A percentile compares a stretch with the other conserved stretches of the same genome.
phyloP scores from a whole-genome alignment of 2,113 vertebrate genomes.

The Aptenodytes patagonicus region DNA sequence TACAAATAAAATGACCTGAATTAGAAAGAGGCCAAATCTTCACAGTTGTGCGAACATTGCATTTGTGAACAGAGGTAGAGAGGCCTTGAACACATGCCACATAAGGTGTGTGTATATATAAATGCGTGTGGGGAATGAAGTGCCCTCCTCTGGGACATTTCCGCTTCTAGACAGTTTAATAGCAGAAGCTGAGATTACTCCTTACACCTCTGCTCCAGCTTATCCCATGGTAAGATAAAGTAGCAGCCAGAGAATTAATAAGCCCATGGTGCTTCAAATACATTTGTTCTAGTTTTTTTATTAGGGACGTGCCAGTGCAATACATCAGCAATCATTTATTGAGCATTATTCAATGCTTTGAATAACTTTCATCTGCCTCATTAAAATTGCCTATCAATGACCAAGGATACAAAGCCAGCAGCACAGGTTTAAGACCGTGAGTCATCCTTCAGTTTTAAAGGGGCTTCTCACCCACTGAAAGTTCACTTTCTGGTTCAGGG shows the following conservation, averaged over 20 bases:
- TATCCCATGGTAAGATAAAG: not conserved
- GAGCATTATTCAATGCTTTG: slow-evolving; percentile 34
- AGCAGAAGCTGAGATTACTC: not conserved
- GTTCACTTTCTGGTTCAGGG: not conserved
- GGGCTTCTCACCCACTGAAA: not conserved
- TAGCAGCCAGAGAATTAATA: slow-evolving; percentile 23
- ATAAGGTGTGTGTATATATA: not conserved
- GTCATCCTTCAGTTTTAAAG: not conserved
- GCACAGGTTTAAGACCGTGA: not conserved
- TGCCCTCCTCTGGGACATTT: not conserved
- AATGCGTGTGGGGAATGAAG: not conserved
- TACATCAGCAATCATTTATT: slow-evolving; percentile 25
- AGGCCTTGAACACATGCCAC: not conserved
- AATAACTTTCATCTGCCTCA: slow-evolving; percentile 59
- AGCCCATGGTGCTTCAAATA: not conserved
- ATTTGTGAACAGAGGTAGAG: not conserved
- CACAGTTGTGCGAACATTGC: not conserved
- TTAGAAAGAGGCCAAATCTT: not conserved
- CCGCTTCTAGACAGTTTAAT: slow-evolving; percentile 46
- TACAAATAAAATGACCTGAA: not conserved
- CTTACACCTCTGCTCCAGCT: slow-evolving; percentile 6
- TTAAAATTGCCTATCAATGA: slow-evolving; percentile 64
- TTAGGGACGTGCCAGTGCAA: not conserved
- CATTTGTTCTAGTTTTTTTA: not conserved
- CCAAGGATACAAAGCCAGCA: not conserved